Percentiles rank a stretch among this genome's conserved stretches.
phyloP scores from a whole-genome alignment of 2,113 vertebrate genomes.

The Formicarius rufipectus region DNA sequence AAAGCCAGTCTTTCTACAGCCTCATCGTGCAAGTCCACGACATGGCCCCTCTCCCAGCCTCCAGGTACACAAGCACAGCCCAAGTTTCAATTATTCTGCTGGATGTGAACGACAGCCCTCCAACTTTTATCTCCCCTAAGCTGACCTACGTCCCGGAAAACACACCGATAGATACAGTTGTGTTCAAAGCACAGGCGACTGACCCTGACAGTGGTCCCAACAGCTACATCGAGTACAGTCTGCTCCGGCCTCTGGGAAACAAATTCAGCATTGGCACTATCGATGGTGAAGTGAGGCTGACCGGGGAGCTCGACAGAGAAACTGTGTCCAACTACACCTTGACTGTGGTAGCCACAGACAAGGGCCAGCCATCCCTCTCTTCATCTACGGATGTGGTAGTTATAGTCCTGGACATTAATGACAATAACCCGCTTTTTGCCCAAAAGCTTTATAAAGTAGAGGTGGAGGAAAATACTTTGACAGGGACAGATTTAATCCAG shows the following conservation, averaged over 20 bases:
- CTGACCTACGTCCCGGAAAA: conserved; percentile 92
- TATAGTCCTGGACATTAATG: conserved; percentile 90
- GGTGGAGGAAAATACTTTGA: conserved; percentile 86
- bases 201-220: conserved; percentile 95
- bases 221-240: conserved; percentile 93
- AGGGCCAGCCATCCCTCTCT: conserved; percentile 88
- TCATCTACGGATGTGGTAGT: conserved; percentile 86
- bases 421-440: conserved; percentile 89
- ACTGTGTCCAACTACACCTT: conserved; percentile 88
- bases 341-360: conserved; percentile 90
- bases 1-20: conserved; percentile 95
- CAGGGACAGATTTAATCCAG: conserved; percentile 87
- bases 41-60: conserved; percentile 73
- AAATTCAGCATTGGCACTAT: conserved; percentile 90
- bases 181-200: conserved; percentile 84
- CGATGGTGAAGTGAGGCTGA: conserved; percentile 85
- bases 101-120: conserved; percentile 93
- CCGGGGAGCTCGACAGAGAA: conserved; percentile 91
- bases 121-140: conserved; percentile 86
- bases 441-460: conserved; percentile 88
- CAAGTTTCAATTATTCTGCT: conserved; percentile 95
- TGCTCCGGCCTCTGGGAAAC: conserved; percentile 76
- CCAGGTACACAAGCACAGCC: conserved; percentile 87
- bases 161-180: conserved; percentile 87
- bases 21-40: conserved; percentile 88